Conservation (phyloP, 1,140 invertebrate species). For the Drosophila ercepeae region DNA sequence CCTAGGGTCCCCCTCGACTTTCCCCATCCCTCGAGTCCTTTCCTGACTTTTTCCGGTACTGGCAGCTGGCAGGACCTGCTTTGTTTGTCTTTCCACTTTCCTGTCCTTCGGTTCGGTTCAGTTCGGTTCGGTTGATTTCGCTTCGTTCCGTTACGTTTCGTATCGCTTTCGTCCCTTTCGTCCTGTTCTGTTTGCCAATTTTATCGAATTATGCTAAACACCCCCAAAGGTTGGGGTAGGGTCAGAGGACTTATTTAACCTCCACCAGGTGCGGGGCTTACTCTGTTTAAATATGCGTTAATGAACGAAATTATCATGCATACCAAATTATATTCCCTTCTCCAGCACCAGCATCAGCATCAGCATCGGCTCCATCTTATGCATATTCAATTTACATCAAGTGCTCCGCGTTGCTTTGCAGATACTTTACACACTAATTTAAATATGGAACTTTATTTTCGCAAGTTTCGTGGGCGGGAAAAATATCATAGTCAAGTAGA, state of each 20-base stretch:
- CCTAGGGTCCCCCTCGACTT: conserved; percentile 2
- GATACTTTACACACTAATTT: conserved; percentile 63
- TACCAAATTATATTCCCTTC: conserved; percentile 58
- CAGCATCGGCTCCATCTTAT: conserved; percentile 31
- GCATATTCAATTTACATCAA: conserved; percentile 72
- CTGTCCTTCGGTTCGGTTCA: conserved; percentile 16
- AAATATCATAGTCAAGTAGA: conserved; percentile 6
- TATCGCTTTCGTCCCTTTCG: neutral
- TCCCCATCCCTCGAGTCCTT: neutral
- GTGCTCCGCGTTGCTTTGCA: conserved; percentile 41
- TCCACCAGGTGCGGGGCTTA: conserved; percentile 32
- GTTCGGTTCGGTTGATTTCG: conserved; percentile 14
- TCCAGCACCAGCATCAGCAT: neutral
- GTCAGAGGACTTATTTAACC: conserved; percentile 40
- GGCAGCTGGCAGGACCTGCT: conserved; percentile 6
- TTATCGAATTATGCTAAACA: conserved; percentile 79
- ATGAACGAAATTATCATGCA: conserved; percentile 77
- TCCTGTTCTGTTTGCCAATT: conserved; percentile 60
- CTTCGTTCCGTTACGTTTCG: neutral
- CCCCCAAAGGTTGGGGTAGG: conserved; percentile 11
- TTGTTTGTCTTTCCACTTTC: conserved; percentile 56
- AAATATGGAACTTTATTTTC: conserved; percentile 50
- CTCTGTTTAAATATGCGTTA: conserved; percentile 75
- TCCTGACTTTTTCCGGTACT: conserved; percentile 4
- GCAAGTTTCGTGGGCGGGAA: conserved; percentile 8